Evolutionary conservation across 2,113 vertebrate species (phyloP).

Genomic region (Nycticebus coucang): DNA sequence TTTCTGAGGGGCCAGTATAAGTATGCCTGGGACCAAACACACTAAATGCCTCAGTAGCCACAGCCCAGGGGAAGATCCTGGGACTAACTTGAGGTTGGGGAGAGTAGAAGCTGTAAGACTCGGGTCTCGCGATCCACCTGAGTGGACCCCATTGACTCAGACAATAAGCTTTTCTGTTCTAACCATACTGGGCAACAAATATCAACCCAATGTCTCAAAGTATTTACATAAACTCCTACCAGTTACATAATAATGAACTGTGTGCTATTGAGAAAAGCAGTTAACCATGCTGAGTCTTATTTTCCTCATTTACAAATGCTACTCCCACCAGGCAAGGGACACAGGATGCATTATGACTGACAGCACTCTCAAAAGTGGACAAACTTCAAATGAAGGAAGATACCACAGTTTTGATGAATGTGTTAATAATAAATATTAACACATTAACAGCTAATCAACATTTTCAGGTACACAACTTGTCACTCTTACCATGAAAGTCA

Average conservation of each 20-base stretch:
- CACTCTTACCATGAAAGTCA: not conserved
- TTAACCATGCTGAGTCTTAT: not conserved
- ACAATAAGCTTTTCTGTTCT: not conserved
- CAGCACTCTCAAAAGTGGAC: not conserved
- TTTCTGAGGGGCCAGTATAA: not conserved
- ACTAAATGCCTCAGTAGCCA: not conserved
- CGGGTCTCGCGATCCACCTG: not conserved
- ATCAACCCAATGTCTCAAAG: not conserved
- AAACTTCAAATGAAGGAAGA: not conserved
- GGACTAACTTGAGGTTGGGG: not conserved
- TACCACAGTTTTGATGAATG: accelerated
- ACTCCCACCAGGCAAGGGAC: not conserved
- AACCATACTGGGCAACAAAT: not conserved
- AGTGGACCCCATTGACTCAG: not conserved
- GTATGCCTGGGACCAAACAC: not conserved
- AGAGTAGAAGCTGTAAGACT: not conserved
- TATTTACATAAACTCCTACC: constrained; percentile 17
- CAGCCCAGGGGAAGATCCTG: not conserved
- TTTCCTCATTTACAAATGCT: not conserved
- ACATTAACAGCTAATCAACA: not conserved
- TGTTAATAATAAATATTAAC: not conserved
- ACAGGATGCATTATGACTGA: accelerated
- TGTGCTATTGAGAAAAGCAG: not conserved
- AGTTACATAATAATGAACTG: not conserved
- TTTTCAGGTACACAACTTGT: not conserved